Evolutionary conservation across 2,797 vertebrate genomes (phyloP), one percentile per base, ranked within the genome.

Genomic region (Enteromius treurensis): DNA sequence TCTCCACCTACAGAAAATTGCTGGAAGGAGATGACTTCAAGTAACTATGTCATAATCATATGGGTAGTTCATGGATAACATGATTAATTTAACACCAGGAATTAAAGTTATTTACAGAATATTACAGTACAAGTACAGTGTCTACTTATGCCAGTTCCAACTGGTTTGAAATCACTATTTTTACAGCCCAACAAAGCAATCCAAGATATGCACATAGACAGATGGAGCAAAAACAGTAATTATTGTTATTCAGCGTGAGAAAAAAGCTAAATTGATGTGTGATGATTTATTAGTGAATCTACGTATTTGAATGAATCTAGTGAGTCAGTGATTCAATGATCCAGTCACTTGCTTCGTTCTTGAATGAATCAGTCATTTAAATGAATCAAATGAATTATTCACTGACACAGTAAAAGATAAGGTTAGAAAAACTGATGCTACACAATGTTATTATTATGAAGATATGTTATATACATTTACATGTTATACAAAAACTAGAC

Each of bases 11-110:
- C 86, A 91, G 87, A 69, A 92, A 89, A 34, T 84, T 93, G 19
- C 84, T 92, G 67, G 92, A 93, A 60, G 92, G 91, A 80, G 89
- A 90, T 34, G 91, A 92, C 73, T 88, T 92, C 62, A 92, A 90
- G 92, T 92, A 81, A 91, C 89, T 60, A 37, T 88, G 2, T 19
- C 40, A 49, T 67, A 29, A 68, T 49, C 34, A 29, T 53, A 42
- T 47, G 21, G 2, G 13, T 70, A 37, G 26, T 40, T 32, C 58
- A 34, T 5, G 3, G 19, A 21, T 11, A 73, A 77, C 23, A 53
- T 75, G 49, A 53, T 77, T 45, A 42, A 23, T 62, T 62, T 1
- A 62, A 77, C 37, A 62, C 23, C 51, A 77, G 58, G 23, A 23
- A 15, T 37, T 42, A 60, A 10, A 6, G 13, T 17, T 76, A 40